These are phyloP conservation scores for Nestor notabilis DNA, from an alignment of 2,113 vertebrate species.

Conservation along the genomic window DNA sequence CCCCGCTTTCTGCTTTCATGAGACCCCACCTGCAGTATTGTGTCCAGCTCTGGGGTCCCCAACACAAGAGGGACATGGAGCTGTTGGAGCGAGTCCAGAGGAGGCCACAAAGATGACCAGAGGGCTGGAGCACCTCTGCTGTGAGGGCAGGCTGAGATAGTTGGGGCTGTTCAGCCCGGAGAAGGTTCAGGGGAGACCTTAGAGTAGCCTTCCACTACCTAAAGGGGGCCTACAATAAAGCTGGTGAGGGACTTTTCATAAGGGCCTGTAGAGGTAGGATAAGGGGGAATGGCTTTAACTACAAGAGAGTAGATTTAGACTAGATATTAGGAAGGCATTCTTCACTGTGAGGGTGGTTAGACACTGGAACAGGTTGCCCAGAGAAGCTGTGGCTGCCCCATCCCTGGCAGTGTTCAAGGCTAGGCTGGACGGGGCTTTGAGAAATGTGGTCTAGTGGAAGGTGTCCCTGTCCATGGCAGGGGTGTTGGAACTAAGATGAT, in stretches of 20 bases:
- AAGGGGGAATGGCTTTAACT: not conserved
- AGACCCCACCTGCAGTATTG: not conserved
- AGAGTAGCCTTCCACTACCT: not conserved
- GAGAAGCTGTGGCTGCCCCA: not conserved
- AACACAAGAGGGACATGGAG: not conserved
- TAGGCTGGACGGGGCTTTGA: not conserved
- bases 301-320: not conserved
- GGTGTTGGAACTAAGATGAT: not conserved
- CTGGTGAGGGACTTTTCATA: not conserved
- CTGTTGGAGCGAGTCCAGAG: not conserved
- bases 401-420: not conserved
- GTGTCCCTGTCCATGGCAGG: not conserved
- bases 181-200: not conserved
- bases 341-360: not conserved
- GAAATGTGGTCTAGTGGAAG: not conserved
- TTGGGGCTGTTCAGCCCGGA: not conserved
- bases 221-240: not conserved
- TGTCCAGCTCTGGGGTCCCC: not conserved
- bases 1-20: not conserved
- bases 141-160: not conserved
- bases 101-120: not conserved
- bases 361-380: not conserved
- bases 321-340: not conserved
- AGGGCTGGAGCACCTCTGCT: not conserved
- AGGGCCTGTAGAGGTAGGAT: not conserved